Evolutionary conservation across 2,797 vertebrate genomes (phyloP).

Genomic region (Rhinophrynus dorsalis): DNA sequence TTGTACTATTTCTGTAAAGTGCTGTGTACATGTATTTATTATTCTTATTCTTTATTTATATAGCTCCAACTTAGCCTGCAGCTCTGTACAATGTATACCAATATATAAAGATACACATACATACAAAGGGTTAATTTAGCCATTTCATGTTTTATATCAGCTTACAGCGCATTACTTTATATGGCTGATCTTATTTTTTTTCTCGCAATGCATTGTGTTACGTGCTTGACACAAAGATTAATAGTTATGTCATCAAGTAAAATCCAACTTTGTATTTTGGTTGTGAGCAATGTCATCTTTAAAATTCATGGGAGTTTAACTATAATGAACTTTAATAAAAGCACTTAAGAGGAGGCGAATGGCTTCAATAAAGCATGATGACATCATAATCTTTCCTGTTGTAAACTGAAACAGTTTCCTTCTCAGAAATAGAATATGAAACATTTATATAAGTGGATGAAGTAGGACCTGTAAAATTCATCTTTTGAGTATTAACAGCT

Average conservation of each 20-base stretch:
- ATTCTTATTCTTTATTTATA: too few species aligned
- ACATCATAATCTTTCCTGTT: slow-evolving; percentile 49
- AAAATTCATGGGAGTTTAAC: slow-evolving; percentile 17
- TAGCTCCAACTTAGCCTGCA: too few species aligned
- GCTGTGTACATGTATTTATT: too few species aligned
- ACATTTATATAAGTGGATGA: slow-evolving; percentile 44
- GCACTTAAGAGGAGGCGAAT: slow-evolving; percentile 39
- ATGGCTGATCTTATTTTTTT: not conserved
- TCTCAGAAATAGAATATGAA: slow-evolving; percentile 41
- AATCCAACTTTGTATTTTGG: not conserved
- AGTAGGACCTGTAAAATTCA: slow-evolving; percentile 45
- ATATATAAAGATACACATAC: too few species aligned
- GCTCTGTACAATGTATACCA: too few species aligned
- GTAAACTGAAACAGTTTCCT: slow-evolving; percentile 28
- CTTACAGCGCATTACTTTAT: slow-evolving; percentile 5
- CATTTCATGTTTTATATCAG: too few species aligned
- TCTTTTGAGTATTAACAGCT: slow-evolving; percentile 43
- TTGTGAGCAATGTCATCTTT: not conserved
- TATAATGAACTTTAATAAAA: slow-evolving; percentile 45
- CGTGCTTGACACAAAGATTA: not conserved
- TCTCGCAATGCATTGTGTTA: not conserved
- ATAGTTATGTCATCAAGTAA: not conserved
- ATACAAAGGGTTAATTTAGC: too few species aligned
- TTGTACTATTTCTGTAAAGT: too few species aligned
- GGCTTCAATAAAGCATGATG: slow-evolving; percentile 37